phyloP scores from a whole-genome alignment of 2,888 invertebrate genomes.

The Synergus itoensis region DNA sequence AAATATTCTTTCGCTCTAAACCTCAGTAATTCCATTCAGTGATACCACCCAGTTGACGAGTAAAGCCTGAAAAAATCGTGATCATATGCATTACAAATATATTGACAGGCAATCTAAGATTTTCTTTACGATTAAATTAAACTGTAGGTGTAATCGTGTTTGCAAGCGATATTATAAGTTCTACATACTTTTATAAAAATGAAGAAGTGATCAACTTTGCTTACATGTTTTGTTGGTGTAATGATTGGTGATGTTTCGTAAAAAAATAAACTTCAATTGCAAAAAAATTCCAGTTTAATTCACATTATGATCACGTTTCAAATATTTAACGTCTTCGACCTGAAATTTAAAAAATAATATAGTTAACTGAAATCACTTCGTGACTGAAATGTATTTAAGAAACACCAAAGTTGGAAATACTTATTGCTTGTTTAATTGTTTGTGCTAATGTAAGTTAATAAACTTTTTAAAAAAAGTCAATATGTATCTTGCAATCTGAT shows the following conservation, averaged over 20 bases:
- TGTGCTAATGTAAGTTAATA: too few species aligned
- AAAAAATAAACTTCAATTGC: not conserved
- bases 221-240: not conserved
- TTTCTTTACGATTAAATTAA: not conserved
- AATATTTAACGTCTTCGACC: constrained; percentile 5
- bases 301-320: not conserved
- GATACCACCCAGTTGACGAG: not conserved
- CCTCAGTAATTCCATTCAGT: constrained; percentile 24
- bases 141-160: not conserved
- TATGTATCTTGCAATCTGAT: too few species aligned
- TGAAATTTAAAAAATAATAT: not conserved
- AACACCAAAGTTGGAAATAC: not conserved
- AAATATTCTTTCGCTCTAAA: not conserved
- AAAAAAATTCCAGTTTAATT: not conserved
- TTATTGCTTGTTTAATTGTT: not conserved
- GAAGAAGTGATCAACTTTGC: not conserved
- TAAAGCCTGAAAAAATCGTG: not conserved
- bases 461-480: too few species aligned
- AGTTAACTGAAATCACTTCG: too few species aligned
- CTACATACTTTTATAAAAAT: too few species aligned
- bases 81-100: not conserved
- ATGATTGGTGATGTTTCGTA: not conserved
- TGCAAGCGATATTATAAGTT: too few species aligned
- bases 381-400: not conserved
- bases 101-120: not conserved